Percentiles rank a stretch among this genome's conserved stretches.
These are phyloP conservation scores for Aphidoletes aphidimyza DNA, from an alignment of 2,888 invertebrate species.

Conservation along the genomic window DNA sequence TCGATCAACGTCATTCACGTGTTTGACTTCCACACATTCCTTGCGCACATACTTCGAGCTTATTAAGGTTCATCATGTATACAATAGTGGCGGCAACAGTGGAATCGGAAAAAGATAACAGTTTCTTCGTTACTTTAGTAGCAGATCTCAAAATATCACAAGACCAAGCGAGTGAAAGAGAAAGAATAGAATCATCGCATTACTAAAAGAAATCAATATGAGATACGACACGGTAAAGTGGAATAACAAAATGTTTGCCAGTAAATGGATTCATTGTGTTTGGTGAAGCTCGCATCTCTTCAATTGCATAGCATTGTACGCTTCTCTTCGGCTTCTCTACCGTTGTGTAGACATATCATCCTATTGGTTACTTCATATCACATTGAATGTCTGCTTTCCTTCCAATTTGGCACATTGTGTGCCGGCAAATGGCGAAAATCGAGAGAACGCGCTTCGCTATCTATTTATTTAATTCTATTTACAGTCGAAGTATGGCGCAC, in stretches of 20 bases:
- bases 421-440: neutral
- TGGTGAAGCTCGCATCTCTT: neutral
- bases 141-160: neutral
- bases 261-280: slow-evolving; percentile 41
- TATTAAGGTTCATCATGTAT: neutral
- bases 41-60: neutral
- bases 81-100: neutral
- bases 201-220: slow-evolving; percentile 11
- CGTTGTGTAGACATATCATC: neutral
- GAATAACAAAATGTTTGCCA: slow-evolving; percentile 24
- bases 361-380: neutral
- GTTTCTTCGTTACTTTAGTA: no score
- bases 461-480: slow-evolving; percentile 44
- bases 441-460: slow-evolving; percentile 32
- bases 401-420: slow-evolving; percentile 30
- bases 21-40: neutral
- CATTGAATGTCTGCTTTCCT: neutral
- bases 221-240: neutral
- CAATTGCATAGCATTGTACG: neutral
- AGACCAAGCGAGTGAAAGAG: neutral
- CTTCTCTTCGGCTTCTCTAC: neutral
- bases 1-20: neutral
- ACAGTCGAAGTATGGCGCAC: slow-evolving; percentile 2
- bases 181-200: neutral
- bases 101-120: no score